Base-by-base conservation (phyloP, 2,797 vertebrate species). In the Euthynnus affinis region DNA sequence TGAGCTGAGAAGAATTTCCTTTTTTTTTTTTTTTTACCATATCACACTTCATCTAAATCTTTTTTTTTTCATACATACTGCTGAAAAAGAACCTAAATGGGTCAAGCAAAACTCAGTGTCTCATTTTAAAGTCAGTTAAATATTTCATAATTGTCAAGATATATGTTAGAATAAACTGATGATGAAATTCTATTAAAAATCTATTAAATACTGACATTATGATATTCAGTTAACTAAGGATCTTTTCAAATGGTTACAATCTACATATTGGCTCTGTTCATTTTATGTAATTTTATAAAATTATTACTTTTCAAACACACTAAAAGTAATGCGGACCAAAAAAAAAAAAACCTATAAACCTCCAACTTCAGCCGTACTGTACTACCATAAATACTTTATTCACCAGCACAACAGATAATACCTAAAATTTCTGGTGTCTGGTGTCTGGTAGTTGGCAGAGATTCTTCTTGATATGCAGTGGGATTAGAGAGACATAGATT, bases 231-330 rank as follows among this genome's bases (percentile, higher is more conserved):
- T n/a, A 18, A 15, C 3, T 3, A 3, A 52, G 3, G 0, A 4
- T 6, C 14, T 65, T 52, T 78, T 58, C 3, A 37, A n/a, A 53
- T 53, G n/a, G 18, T 65, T 52, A 29, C 27, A 29, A 44, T 25
- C 10, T 0, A n/a, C 20, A n/a, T 44, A 62, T 60, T 57, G 2
- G 2, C 46, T 55, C 2, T 20, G 14, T 23, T 55, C 0, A n/a
- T 58, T 6, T 32, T 9, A 53, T 51, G 14, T 58, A 34, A 59
- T 68, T 6, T 40, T 40, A 5, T 4, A 40, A 25, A 52, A 46
- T 44, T 0, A 23, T 66, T 48, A 9, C 18, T 63, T 76, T 52
- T 57, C 5, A 52, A 51, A 13, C 29, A n/a, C 6, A 37, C 29
- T 52, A 14, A 56, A 57, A 23, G 12, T 42, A 20, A 10, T n/a